Evolutionary conservation across 92 coral and sea anemone genomes (phyloP).

Genomic region (Desmophyllum pertusum): DNA sequence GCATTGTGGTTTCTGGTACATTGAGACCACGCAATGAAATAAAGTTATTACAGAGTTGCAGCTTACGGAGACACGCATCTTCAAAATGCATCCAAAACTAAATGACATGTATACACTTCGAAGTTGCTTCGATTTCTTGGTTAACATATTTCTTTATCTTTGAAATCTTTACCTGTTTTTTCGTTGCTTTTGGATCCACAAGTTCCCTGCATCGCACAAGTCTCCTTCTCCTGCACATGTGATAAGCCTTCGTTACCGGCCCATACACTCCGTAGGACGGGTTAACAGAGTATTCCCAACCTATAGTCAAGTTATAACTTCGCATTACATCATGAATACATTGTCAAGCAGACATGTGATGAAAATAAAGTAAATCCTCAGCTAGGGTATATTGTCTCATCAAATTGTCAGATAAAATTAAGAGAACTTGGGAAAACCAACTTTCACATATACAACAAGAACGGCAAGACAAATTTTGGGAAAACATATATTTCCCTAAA

Average conservation of each 20-base stretch:
- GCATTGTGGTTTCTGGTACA: no score
- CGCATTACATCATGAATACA: background rate
- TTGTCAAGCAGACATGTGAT: background rate
- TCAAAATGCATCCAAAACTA: no score
- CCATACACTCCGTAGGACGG: slow-evolving; percentile 81
- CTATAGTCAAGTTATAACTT: slow-evolving; percentile 17
- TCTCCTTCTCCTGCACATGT: slow-evolving; percentile 80
- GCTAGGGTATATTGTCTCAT: no score
- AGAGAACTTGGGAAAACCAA: background rate
- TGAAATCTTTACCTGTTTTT: slow-evolving; percentile 56
- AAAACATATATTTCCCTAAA: no score
- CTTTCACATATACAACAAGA: background rate
- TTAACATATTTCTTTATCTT: background rate
- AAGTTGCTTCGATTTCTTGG: background rate
- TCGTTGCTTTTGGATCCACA: slow-evolving; percentile 60
- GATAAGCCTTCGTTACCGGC: slow-evolving; percentile 89
- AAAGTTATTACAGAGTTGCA: no score
- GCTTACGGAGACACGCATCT: no score
- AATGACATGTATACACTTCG: no score
- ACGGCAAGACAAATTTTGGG: no score
- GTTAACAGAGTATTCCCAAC: slow-evolving; percentile 90
- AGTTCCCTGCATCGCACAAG: slow-evolving; percentile 81
- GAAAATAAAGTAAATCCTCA: background rate
- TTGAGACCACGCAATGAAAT: background rate
- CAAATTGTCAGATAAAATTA: no score